These are phyloP conservation scores for Malacoctenus gilli DNA, from an alignment of 2,797 vertebrate species.

Conservation along the genomic window DNA sequence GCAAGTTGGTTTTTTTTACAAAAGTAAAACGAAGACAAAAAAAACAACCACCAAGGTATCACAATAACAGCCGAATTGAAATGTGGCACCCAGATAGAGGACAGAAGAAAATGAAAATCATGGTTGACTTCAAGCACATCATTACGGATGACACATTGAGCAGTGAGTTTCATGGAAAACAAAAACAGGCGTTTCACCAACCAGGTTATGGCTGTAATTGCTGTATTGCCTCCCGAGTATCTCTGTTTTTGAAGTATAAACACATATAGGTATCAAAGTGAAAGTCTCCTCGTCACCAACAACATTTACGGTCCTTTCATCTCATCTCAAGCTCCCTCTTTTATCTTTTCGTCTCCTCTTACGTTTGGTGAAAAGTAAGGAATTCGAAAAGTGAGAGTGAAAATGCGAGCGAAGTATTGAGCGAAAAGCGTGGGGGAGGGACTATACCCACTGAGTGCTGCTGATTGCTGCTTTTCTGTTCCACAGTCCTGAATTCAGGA, in stretches of 20 bases:
- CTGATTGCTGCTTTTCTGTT: conserved; percentile 8
- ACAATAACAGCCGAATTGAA: neutral
- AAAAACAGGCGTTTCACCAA: conserved; percentile 1
- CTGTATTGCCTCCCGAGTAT: neutral
- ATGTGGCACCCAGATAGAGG: neutral
- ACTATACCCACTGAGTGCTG: conserved; percentile 3
- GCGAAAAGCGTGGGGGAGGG: no score
- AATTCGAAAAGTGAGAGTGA: conserved; percentile 31
- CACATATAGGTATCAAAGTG: conserved; percentile 31
- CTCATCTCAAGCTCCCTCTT: conserved; percentile 23
- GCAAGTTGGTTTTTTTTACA: no score
- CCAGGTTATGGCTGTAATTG: conserved; percentile 9
- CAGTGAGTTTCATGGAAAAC: neutral
- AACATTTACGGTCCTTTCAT: conserved; percentile 45
- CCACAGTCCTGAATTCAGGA: no score
- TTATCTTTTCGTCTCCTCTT: conserved; percentile 8
- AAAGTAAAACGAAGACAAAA: neutral
- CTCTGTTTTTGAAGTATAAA: conserved; percentile 38
- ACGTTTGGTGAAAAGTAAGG: conserved; percentile 4
- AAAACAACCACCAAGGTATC: neutral
- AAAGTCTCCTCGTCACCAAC: conserved; percentile 11
- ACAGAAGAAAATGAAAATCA: neutral
- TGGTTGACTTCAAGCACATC: neutral
- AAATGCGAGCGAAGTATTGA: conserved; percentile 5
- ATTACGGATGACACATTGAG: conserved; percentile 13